These are phyloP conservation scores for Galemys pyrenaicus DNA, from an alignment of 2,113 vertebrate species.

Conservation along the genomic window DNA sequence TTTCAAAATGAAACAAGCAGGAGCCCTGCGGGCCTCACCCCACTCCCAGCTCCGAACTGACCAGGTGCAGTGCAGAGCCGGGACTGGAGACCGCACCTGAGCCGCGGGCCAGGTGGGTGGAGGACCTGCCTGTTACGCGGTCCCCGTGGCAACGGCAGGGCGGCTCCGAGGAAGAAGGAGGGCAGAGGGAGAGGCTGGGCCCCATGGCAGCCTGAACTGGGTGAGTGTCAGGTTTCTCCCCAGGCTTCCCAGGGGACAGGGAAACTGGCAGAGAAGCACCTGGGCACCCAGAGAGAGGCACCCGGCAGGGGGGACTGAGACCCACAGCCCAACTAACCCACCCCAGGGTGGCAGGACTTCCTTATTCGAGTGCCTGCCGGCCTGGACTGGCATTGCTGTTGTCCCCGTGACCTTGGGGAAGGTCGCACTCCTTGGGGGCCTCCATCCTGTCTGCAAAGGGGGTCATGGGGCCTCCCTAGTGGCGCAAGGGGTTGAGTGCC, in stretches of 20 bases:
- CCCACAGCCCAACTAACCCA: background rate
- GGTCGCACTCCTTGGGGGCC: background rate
- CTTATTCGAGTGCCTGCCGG: too few species aligned
- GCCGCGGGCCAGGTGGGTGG: background rate
- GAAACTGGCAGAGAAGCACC: background rate
- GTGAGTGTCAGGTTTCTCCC: constrained; percentile 10
- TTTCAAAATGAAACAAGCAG: background rate
- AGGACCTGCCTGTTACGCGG: background rate
- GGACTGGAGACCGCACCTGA: background rate
- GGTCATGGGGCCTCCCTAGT: too few species aligned
- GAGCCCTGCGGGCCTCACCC: background rate
- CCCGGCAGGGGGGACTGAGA: background rate
- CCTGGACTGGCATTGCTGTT: too few species aligned
- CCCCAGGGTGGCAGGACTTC: background rate
- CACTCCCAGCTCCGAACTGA: background rate
- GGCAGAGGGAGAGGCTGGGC: background rate
- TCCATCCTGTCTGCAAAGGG: background rate
- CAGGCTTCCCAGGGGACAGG: background rate
- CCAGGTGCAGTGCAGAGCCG: background rate
- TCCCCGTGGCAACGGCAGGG: background rate
- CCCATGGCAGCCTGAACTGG: background rate
- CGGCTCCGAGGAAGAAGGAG: background rate
- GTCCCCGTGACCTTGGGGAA: background rate
- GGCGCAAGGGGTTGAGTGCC: too few species aligned
- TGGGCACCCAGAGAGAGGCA: background rate